Evolutionary conservation across 2,797 vertebrate species (phyloP), one percentile per base, ranked within the genome.

Genomic region (Zenarchopterus dispar): DNA sequence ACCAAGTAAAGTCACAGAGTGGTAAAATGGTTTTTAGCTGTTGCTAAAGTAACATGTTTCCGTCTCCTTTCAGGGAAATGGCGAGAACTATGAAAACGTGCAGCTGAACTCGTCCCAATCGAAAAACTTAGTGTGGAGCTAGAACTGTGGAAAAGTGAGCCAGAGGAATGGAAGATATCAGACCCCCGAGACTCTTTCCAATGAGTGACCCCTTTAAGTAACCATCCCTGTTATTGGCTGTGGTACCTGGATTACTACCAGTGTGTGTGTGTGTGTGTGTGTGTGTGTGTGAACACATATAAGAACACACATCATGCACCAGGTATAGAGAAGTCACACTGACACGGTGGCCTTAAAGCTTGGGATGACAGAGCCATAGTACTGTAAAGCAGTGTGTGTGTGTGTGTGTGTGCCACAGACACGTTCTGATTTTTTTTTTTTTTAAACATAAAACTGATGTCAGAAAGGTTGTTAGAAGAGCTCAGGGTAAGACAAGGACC

Each of bases 11-110:
- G 33, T 45, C 8, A 48, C 8, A 5, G 3, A 7, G 0, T 43
- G 19, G 2, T 5, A 26, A 61, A 78, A 42, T 17, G 22, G 0
- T 45, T 51, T 26, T 33, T 50, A 45, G 3, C 6, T 23, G 1
- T 3, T 50, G 13, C 7, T 2, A 52, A 49, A 65, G 44, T 1
- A 54, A 22, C 54, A 10, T 58, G 1, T 60, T 50, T 70, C 13
- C 44, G 15, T 78, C 31, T 60, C 9, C 31, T 78, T 74, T 53
- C 23, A 80, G 83, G 75, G 83, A 67, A 88, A 97, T 53, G 94
- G 95, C 73, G 94, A 97, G 73, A 81, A 86, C 81, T 97, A 95
- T 78, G 97, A 99, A 89, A 96, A 96, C 16, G 95, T 99, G 84
- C 98, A 97, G 70, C 90, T 99, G 67, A 98, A 97, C 89, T 96